Base-by-base conservation (phyloP, 1,140 invertebrate genomes). In the Eubasilissa regina region DNA sequence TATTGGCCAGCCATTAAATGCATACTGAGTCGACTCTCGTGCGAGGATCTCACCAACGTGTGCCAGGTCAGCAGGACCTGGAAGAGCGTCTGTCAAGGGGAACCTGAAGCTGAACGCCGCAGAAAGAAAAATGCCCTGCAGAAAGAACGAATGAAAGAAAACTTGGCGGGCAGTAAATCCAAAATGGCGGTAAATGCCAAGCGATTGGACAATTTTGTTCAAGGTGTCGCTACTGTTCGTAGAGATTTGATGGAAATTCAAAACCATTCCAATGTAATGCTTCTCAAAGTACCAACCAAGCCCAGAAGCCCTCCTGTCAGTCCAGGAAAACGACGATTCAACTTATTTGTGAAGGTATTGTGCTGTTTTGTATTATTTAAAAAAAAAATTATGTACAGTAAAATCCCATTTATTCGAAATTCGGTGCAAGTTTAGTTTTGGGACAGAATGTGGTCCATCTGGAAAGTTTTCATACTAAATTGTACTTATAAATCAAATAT, bases 301-400 rank as follows among this genome's bases (percentile, higher is more conserved):
- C 78, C 17, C 15, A 78, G 47, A 11, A 90, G 89, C 77, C 89
- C 90, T 74, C 87, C 88, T 43, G 84, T 85, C 11, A 89, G 89
- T 78, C 90, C 90, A 25, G 85, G 86, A 56, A 88, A 87, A 56
- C 86, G 85, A 8, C 85, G 85, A 75, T 90, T 89, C 80, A 87
- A 86, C 75, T 86, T 85, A 82, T 90, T 87, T 85, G 83, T 86
- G 35, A 89, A 89, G 86, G 89, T 90, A 84, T 83, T 4, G 45
- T n/a, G n/a, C n/a, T n/a, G n/a, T n/a, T n/a, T n/a, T n/a, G n/a
- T n/a, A n/a, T n/a, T n/a, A n/a, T n/a, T n/a, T n/a, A n/a, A n/a
- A n/a, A n/a, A n/a, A n/a, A n/a, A n/a, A n/a, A n/a, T n/a, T n/a
- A n/a, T n/a, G n/a, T n/a, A n/a, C n/a, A n/a, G n/a, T n/a, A n/a